These are phyloP conservation scores for Mythimna loreyi DNA, from an alignment of 2,888 invertebrate genomes.

Conservation along the genomic window DNA sequence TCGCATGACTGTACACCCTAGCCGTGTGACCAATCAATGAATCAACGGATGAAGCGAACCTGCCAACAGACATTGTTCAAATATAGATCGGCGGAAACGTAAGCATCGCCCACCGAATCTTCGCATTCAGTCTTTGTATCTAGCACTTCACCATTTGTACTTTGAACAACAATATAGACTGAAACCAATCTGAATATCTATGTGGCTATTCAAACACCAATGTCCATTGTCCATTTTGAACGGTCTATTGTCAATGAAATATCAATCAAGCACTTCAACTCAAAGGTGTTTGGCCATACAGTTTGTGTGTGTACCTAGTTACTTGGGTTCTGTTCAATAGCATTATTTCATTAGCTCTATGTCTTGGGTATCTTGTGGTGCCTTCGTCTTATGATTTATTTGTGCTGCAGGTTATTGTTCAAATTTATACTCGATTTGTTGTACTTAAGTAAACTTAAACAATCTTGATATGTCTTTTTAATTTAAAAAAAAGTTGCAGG, in stretches of 20 bases:
- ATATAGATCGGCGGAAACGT: background rate
- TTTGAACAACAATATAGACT: background rate
- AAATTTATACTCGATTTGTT: no score
- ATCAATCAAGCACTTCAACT: slow-evolving; percentile 11
- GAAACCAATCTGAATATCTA: slow-evolving; percentile 15
- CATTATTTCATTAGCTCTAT: slow-evolving; percentile 3
- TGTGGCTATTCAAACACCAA: slow-evolving; percentile 17
- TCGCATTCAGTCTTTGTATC: background rate
- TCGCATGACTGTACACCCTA: no score
- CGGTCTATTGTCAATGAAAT: slow-evolving; percentile 1
- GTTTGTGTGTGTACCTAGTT: background rate
- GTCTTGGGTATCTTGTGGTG: background rate
- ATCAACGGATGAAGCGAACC: no score
- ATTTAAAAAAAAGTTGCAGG: no score
- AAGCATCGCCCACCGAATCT: background rate
- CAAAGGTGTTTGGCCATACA: slow-evolving; percentile 19
- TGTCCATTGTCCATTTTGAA: background rate
- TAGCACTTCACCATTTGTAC: background rate
- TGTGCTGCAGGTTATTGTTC: background rate
- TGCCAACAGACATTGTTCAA: background rate
- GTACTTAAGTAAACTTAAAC: no score
- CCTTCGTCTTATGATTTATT: background rate
- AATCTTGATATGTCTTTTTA: no score
- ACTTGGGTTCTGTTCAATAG: background rate
- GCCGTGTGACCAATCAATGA: no score